Evolutionary conservation across 2,113 vertebrate species (phyloP), one percentile per base, ranked within the genome.

Genomic region (Glaucidium brasilianum): DNA sequence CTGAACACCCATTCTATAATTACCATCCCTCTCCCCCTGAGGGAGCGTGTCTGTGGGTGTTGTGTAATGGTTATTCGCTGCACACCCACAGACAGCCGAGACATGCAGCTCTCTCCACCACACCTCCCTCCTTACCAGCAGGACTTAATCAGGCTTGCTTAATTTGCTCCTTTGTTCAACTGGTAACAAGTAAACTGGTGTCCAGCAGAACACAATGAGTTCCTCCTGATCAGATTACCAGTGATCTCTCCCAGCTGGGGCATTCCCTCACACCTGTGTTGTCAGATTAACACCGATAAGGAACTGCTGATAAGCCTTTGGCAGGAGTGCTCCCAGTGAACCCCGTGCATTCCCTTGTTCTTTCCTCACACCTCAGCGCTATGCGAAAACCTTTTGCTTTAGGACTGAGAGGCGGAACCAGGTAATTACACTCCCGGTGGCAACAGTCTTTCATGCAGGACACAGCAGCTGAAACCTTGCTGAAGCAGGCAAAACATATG

Each of bases 221-320:
- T 72, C n/a, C 20, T 66, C 27, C 68, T 5, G 72, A 58, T 88
- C 87, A 71, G 75, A 58, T 92, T 67, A 53, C n/a, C 55, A 13
- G 85, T 32, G 72, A 69, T 58, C 64, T 26, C 12, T 49, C 86
- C 84, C 74, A 66, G 60, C 62, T 62, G 88, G 53, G 75, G 47
- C 87, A 92, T 80, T 87, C 91, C 82, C 59, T 93, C 92, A 63
- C 96, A 96, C 95, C 96, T 95, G 95, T 80, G 91, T 59, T 94
- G 93, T 80, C 95, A 95, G 96, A 97, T 94, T 35, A 64, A 53
- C 3, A 2, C 21, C 2, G 79, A 85, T 92, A 96, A 96, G 91
- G 73, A 75, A 64, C 39, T 25, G 29, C 77, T 68, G 84, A 83
- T 92, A 96, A 95, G 55, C 34, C 0, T 13, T 8, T 14, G 34